Evolutionary conservation across 1,140 invertebrate species (phyloP), one percentile per base, ranked within the genome.

Genomic region (Cydia pomonella): DNA sequence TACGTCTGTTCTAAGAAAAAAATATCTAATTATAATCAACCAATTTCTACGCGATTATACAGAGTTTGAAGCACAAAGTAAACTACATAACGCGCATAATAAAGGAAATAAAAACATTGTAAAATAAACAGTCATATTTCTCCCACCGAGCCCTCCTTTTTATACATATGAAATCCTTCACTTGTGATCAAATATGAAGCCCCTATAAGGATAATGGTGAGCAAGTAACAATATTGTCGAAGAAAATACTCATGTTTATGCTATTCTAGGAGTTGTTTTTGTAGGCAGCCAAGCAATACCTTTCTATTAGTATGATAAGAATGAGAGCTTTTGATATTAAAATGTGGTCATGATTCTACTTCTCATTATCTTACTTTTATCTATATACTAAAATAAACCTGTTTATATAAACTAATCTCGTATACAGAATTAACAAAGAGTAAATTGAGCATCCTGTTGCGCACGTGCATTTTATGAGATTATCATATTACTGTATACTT

Each of bases 161-260:
- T 16, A 38, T 38, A 12, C 12, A 33, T 6, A 6, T 33, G 12
- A 44, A 44, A 44, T 16, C 13, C 13, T 44, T 44, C 21, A 23
- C 6, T 12, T 23, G 53, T 23, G 21, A 23, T 18, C 9, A 59
- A 21, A 59, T 59, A 59, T 50, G 47, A 18, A 50, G 16, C 53
- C 21, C 53, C 53, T 23, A 23, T 59, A 59, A 23, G 53, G 53
- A 59, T 59, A 59, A 59, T 23, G 53, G 53, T 59, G 21, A 12
- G 21, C 53, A 9, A 59, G 23, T 10, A 59, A 59, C 53, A 59
- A 59, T 59, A 59, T 59, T 59, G 53, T 23, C 53, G 1, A 59
- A 59, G 53, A 59, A 59, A 59, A 59, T 59, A 59, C 21, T 7
- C n/a, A 59, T 59, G 18, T 59, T 23, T 59, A 59, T 59, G 16